A percentile compares a stretch with the other conserved stretches of the same genome.
Evolutionary conservation across 2,113 vertebrate genomes (phyloP).

Genomic region (Tylochromis polylepis): DNA sequence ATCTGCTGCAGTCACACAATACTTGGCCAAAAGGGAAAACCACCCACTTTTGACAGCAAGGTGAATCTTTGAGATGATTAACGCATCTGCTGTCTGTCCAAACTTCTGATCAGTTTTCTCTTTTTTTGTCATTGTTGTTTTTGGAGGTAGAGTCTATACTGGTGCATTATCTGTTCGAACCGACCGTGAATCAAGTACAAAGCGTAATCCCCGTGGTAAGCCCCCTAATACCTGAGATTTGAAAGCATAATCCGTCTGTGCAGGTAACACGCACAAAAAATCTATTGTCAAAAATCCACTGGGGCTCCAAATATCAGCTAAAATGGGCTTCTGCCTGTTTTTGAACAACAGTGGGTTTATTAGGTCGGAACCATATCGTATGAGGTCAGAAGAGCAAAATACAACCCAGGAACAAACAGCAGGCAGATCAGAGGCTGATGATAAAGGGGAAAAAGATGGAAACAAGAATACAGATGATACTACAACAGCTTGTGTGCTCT

Average conservation of each 20-base stretch:
- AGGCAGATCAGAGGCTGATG: neutral
- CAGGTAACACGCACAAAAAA: conserved; percentile 45
- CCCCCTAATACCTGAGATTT: conserved; percentile 67
- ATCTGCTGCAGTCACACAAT: conserved; percentile 21
- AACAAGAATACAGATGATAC: neutral
- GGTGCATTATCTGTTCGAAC: conserved; percentile 24
- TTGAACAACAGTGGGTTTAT: neutral
- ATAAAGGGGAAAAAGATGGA: neutral
- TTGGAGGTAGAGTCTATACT: neutral
- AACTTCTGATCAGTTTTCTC: neutral
- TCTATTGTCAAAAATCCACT: conserved; percentile 57
- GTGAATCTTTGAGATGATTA: conserved; percentile 17
- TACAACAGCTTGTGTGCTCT: neutral
- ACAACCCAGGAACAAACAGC: neutral
- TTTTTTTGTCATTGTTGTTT: neutral
- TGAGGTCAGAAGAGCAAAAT: neutral
- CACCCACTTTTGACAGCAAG: conserved; percentile 21
- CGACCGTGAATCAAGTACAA: conserved; percentile 41
- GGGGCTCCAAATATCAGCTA: conserved; percentile 4
- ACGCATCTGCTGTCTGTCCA: neutral
- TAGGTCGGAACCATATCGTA: neutral
- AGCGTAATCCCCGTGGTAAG: conserved; percentile 61
- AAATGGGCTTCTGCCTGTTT: neutral
- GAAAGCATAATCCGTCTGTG: conserved; percentile 48
- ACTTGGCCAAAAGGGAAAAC: conserved; percentile 21